These are phyloP conservation scores for Acanthosepion esculentum DNA, from an alignment of 2,888 invertebrate genomes.

Conservation along the genomic window DNA sequence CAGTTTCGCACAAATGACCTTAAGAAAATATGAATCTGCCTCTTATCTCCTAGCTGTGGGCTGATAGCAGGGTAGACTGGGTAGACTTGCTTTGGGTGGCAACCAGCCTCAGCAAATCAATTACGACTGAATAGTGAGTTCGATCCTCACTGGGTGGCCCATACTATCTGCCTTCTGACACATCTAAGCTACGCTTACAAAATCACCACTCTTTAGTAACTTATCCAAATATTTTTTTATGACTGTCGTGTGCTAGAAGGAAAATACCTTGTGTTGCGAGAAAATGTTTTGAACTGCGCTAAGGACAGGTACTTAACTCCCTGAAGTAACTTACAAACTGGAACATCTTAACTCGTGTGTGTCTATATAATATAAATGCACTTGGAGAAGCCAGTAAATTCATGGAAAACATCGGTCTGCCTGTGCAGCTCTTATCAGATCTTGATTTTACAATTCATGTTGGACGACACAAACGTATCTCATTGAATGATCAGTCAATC, in stretches of 20 bases:
- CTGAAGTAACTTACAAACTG: background rate
- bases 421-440: background rate
- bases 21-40: too few species aligned
- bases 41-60: too few species aligned
- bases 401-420: background rate
- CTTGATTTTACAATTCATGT: background rate
- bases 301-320: background rate
- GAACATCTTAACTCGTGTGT: background rate
- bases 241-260: background rate
- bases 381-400: background rate
- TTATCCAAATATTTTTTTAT: too few species aligned
- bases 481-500: background rate
- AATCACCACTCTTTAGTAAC: too few species aligned
- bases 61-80: too few species aligned
- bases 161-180: too few species aligned
- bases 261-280: background rate
- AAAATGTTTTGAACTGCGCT: background rate
- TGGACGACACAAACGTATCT: background rate
- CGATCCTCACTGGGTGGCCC: too few species aligned
- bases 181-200: too few species aligned
- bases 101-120: too few species aligned
- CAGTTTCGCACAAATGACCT: too few species aligned
- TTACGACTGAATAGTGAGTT: too few species aligned
- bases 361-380: background rate
- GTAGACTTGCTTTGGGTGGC: too few species aligned